These are phyloP conservation scores for Campylomormyrus numenius DNA, from an alignment of 2,113 vertebrate genomes.

Conservation along the genomic window DNA sequence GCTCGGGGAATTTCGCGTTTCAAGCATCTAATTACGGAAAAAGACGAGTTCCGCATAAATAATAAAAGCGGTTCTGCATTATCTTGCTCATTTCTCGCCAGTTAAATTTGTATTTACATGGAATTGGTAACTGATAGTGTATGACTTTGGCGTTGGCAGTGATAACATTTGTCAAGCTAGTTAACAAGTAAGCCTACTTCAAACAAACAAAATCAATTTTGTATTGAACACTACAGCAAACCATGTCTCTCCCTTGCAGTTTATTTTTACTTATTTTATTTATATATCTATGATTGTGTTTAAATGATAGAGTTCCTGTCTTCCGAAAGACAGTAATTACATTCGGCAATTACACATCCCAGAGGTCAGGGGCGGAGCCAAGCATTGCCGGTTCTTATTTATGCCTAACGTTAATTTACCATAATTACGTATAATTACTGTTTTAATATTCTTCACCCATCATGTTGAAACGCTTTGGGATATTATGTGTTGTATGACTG, in stretches of 20 bases:
- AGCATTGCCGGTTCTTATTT: not conserved
- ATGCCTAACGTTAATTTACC: not conserved
- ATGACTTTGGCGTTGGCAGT: not conserved
- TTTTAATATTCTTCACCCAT: conserved; percentile 5
- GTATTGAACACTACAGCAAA: not conserved
- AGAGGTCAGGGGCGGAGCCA: not conserved
- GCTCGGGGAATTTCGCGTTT: not conserved
- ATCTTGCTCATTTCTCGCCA: not conserved
- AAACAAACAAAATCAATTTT: not conserved
- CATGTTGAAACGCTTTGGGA: not conserved
- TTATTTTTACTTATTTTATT: not conserved
- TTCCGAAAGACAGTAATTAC: not conserved
- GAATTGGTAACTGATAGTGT: not conserved
- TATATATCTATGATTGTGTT: not conserved
- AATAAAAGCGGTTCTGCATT: not conserved
- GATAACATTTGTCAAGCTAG: not conserved
- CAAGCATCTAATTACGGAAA: not conserved
- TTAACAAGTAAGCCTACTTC: not conserved
- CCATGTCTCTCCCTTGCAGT: not conserved
- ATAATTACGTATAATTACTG: not conserved
- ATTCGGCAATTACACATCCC: not conserved
- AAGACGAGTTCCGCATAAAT: not conserved
- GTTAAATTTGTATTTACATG: not conserved
- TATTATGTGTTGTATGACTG: not conserved
- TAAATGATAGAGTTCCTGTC: not conserved